These are phyloP conservation scores for Aethina tumida DNA, from an alignment of 1,140 invertebrate species.

Conservation along the genomic window DNA sequence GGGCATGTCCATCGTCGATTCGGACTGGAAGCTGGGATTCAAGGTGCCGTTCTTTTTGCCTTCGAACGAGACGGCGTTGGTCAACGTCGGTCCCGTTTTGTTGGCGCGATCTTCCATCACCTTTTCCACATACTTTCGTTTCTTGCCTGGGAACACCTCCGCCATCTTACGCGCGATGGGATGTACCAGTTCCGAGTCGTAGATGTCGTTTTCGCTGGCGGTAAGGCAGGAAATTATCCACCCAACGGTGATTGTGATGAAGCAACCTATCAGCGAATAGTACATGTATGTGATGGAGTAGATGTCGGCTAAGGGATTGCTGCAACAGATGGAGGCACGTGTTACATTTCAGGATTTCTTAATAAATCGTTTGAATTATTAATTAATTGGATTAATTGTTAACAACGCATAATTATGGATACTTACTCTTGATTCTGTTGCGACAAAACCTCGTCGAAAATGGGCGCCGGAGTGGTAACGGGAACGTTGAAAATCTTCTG, in stretches of 20 bases:
- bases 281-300: conserved; percentile 69
- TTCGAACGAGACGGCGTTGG: conserved; percentile 6
- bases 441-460: conserved; percentile 17
- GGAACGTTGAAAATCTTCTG: conserved; percentile 16
- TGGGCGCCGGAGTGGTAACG: conserved; percentile 19
- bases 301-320: conserved; percentile 44
- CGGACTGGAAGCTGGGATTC: conserved; percentile 15
- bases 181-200: conserved; percentile 57
- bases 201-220: conserved; percentile 48
- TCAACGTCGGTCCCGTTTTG: conserved; percentile 2
- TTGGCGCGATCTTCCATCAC: background rate
- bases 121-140: conserved; percentile 24
- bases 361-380: background rate
- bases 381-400: too few species aligned
- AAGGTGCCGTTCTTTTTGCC: conserved; percentile 14
- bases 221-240: conserved; percentile 54
- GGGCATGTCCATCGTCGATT: conserved; percentile 16
- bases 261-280: conserved; percentile 58
- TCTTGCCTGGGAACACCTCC: conserved; percentile 43
- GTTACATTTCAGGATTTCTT: background rate
- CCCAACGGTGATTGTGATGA: conserved; percentile 53
- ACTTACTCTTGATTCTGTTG: conserved; percentile 12
- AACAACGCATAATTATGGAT: too few species aligned
- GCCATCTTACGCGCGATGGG: conserved; percentile 51
- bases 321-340: conserved; percentile 31